A percentile compares a stretch with the other conserved stretches of the same genome.
phyloP scores from a whole-genome alignment of 2,888 invertebrate species.

The Cryptocephalus moraei region DNA sequence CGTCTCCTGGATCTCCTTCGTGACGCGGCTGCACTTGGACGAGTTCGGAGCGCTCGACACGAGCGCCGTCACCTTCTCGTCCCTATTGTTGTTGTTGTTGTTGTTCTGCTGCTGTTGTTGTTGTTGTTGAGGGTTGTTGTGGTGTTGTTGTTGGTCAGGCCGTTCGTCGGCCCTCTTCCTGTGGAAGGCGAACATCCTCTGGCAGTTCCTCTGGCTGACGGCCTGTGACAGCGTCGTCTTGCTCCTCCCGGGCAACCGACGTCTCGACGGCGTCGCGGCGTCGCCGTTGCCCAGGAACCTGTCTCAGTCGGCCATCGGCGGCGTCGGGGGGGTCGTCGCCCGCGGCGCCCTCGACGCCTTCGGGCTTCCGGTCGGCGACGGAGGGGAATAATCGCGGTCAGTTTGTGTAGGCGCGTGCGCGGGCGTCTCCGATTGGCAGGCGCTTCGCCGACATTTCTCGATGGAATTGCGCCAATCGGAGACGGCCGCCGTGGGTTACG shows the following conservation, averaged over 20 bases:
- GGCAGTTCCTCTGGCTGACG: constrained; percentile 16
- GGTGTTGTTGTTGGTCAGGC: too few relatives aligned
- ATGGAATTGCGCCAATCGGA: too few relatives aligned
- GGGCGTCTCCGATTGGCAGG: too few relatives aligned
- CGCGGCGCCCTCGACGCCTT: not conserved
- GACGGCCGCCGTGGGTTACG: too few relatives aligned
- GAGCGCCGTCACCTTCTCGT: constrained; percentile 9
- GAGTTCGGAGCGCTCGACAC: constrained; percentile 19
- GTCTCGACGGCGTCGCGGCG: not conserved
- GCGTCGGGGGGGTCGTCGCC: not conserved
- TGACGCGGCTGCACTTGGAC: constrained; percentile 9
- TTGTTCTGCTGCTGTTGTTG: not conserved
- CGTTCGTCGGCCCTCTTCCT: constrained; percentile 1
- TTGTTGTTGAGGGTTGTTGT: too few relatives aligned
- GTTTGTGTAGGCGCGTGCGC: too few relatives aligned
- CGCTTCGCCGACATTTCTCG: too few relatives aligned
- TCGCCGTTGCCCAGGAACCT: constrained; percentile 17
- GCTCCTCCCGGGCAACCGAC: constrained; percentile 18
- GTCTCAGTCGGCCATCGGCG: constrained; percentile 11
- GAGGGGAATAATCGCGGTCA: too few relatives aligned
- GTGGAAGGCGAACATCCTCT: constrained; percentile 13
- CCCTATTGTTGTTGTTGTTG: constrained; percentile 2
- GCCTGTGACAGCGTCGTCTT: constrained; percentile 8
- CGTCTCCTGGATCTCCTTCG: constrained; percentile 22
- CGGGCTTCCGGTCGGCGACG: too few relatives aligned